Conservation (phyloP, 2,888 invertebrate species). For the Capitulum mitella region DNA sequence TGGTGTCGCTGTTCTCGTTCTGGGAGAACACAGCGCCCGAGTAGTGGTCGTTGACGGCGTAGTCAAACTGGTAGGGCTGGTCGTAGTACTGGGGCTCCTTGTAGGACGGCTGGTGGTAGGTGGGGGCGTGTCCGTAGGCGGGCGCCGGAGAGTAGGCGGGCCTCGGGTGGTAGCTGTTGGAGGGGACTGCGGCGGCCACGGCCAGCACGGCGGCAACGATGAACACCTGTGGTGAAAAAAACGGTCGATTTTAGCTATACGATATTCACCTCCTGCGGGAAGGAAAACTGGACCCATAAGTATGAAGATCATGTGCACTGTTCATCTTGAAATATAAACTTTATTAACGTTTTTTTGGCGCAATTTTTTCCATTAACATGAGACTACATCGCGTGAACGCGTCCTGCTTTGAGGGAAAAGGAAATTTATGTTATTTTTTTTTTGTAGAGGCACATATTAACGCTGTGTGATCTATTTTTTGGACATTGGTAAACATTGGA, state of each 20-base stretch:
- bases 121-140: not conserved
- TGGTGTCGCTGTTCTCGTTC: slow-evolving; percentile 57
- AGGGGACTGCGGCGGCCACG: not conserved
- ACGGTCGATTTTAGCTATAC: not conserved
- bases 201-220: not conserved
- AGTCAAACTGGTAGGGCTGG: slow-evolving; percentile 55
- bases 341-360: not conserved
- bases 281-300: no score
- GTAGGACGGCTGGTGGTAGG: not conserved
- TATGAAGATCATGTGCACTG: no score
- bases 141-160: not conserved
- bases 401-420: not conserved
- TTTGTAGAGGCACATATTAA: not conserved
- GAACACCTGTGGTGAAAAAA: not conserved
- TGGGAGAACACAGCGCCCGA: slow-evolving; percentile 57
- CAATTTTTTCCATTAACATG: not conserved
- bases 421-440: no score
- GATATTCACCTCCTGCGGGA: not conserved
- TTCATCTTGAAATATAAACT: no score
- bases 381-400: not conserved
- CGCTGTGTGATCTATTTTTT: not conserved
- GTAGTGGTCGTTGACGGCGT: slow-evolving; percentile 55
- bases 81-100: not conserved
- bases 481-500: no score
- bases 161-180: not conserved